phyloP scores from a whole-genome alignment of 2,113 vertebrate species.

The Danio rerio region GRCz12tu NC_133199.1:39091001-39091500 shows the following conservation, averaged over 20 bases:
- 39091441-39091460: too few species aligned
- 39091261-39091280: background rate
- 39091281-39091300: background rate
- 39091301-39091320: background rate
- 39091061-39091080: conserved; percentile 44
- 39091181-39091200: background rate
- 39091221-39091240: background rate
- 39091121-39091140: conserved; percentile 7
- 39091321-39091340: background rate
- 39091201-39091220: background rate
- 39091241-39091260: background rate
- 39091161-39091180: background rate
- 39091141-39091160: background rate
- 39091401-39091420: too few species aligned
- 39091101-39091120: conserved; percentile 36
- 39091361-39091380: conserved; percentile 5
- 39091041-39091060: conserved; percentile 53
- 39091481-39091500: too few species aligned
- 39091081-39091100: background rate
- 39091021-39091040: conserved; percentile 70
- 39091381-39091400: background rate
- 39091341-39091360: background rate
- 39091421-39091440: too few species aligned
- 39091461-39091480: too few species aligned
- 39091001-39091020: conserved; percentile 68